Conservation (phyloP, 1,140 invertebrate genomes). For the Araneus ventricosus region DNA sequence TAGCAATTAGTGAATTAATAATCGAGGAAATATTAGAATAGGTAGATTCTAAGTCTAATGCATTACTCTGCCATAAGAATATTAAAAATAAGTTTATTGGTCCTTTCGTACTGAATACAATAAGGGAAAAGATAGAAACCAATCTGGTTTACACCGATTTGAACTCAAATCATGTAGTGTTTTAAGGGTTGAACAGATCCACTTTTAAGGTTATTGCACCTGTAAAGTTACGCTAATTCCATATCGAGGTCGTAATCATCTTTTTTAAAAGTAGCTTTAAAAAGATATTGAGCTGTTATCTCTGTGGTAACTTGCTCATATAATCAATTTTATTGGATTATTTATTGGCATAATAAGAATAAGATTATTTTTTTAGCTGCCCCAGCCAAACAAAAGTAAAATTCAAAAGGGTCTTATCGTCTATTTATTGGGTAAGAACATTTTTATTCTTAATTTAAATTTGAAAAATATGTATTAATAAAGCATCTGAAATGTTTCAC, state of each 20-base stretch:
- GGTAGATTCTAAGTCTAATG: slow-evolving; percentile 31
- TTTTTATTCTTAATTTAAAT: slow-evolving; percentile 85
- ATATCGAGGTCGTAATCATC: slow-evolving; percentile 89
- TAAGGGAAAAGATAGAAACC: slow-evolving; percentile 85
- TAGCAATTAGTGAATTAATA: slow-evolving; percentile 79
- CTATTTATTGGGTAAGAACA: slow-evolving; percentile 83
- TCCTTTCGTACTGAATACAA: slow-evolving; percentile 86
- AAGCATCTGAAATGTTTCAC: slow-evolving; percentile 82
- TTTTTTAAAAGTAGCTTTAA: slow-evolving; percentile 84
- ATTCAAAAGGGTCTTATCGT: slow-evolving; percentile 84
- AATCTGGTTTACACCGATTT: slow-evolving; percentile 87
- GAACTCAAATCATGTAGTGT: slow-evolving; percentile 89
- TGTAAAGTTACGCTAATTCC: slow-evolving; percentile 86
- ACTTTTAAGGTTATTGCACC: slow-evolving; percentile 83
- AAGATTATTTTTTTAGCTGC: slow-evolving; percentile 79
- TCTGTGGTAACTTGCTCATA: slow-evolving; percentile 85
- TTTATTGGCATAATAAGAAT: slow-evolving; percentile 78
- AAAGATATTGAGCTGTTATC: slow-evolving; percentile 87
- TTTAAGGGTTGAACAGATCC: slow-evolving; percentile 89
- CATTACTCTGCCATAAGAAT: neutral
- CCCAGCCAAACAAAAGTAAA: slow-evolving; percentile 82
- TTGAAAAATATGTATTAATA: slow-evolving; percentile 80
- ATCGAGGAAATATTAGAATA: neutral
- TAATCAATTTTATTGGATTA: slow-evolving; percentile 81
- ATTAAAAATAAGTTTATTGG: slow-evolving; percentile 32